Evolutionary conservation across 2,888 invertebrate genomes (phyloP).

Genomic region (Metacarcinus magister): DNA sequence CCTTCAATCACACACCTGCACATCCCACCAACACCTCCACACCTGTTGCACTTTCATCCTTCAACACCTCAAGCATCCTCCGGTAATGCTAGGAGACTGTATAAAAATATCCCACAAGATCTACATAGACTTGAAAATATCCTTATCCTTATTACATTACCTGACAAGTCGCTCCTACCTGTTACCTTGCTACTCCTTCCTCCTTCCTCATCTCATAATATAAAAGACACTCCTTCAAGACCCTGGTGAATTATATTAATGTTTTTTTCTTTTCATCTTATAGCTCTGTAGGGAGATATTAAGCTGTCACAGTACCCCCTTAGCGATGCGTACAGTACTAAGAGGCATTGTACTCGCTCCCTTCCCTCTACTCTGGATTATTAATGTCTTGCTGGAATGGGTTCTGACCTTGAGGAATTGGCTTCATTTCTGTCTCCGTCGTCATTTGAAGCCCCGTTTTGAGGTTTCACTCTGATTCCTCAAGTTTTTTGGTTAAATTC

Average conservation of each 20-base stretch:
- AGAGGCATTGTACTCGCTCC: background rate
- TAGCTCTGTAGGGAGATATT: background rate
- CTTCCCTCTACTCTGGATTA: background rate
- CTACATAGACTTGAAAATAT: no score
- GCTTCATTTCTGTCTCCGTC: background rate
- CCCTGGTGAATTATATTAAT: background rate
- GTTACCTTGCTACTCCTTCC: no score
- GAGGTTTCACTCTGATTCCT: background rate
- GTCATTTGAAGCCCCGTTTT: background rate
- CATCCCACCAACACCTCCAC: background rate
- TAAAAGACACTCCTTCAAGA: no score
- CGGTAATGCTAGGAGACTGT: background rate
- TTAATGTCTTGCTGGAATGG: background rate
- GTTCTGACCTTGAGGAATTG: background rate
- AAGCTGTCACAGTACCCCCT: background rate
- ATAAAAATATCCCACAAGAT: no score
- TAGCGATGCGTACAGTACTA: background rate
- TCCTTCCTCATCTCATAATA: no score
- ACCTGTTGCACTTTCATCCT: background rate
- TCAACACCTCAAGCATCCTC: background rate
- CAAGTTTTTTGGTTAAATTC: background rate
- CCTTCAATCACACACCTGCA: background rate
- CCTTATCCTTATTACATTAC: no score
- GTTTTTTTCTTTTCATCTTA: background rate
- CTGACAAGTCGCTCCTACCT: no score